Base-by-base conservation (phyloP, 1,140 invertebrate species). In the Brachionus calyciflorus region DNA sequence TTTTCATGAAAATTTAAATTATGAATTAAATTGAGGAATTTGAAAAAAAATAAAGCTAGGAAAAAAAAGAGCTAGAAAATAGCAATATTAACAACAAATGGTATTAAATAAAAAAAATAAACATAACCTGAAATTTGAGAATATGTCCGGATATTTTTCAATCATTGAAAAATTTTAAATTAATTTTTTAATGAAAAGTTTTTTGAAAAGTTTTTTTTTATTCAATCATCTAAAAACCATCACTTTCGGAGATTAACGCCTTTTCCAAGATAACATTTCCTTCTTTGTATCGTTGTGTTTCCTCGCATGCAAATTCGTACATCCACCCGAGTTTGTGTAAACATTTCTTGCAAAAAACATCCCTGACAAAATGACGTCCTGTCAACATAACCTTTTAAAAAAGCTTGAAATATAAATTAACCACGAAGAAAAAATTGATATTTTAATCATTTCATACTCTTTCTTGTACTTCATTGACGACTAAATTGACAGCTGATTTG, bases 261-360 rank as follows among this genome's bases (percentile, higher is more conserved):
- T 84, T 77, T 76, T 86, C 85, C 37, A 98, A 85, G 79, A 98
- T 96, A 0, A 96, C 92, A 49, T 91, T 86, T 0, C 93, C 93
- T 87, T 96, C 93, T 85, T 96, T 96, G 83, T 98, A 98, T 78
- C 93, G 89, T 85, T 98, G 96, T 82, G 91, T 93, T 79, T 98
- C 94, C 83, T 98, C 95, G 5, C 93, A 96, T 1, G 96, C 96
- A 88, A 96, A 85, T 78, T 86, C 85, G 68, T 86, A 86, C 24
- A 85, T 81, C 85, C 85, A 86, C 7, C 85, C 85, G 6, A 86
- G 81, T 60, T 86, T 85, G 4, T 91, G 90, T 78, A 92, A 90
- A 85, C 95, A 98, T 82, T 93, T 94, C 87, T 97, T 98, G 83
- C 96, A 99, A 77, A 92, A 94, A 0, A 98, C 95, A 87, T 99